Evolutionary conservation across 2,888 invertebrate genomes (phyloP).

Genomic region (Ephialtes manifestator): DNA sequence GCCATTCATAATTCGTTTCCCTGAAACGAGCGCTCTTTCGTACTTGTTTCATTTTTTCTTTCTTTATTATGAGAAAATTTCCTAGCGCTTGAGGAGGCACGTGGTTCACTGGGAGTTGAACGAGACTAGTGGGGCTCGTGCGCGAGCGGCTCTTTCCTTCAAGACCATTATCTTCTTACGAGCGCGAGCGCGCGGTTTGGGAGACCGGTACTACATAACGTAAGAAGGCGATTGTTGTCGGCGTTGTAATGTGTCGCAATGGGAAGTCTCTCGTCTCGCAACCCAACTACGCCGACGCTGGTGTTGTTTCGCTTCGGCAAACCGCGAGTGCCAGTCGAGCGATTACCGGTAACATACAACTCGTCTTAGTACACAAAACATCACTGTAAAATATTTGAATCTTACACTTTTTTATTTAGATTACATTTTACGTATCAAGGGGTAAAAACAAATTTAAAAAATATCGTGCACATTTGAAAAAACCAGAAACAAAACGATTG

Average conservation of each 20-base stretch:
- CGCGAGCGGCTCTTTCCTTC: conserved; percentile 72
- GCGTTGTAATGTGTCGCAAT: conserved; percentile 82
- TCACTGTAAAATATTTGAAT: not conserved
- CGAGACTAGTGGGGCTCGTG: conserved; percentile 46
- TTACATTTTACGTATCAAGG: no score
- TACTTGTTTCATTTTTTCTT: conserved; percentile 37
- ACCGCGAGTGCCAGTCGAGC: conserved; percentile 73
- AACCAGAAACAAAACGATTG: no score
- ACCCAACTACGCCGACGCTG: conserved; percentile 42
- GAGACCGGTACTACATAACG: conserved; percentile 72
- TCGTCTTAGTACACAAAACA: not conserved
- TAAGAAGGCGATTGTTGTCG: conserved; percentile 84
- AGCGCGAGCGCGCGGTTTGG: conserved; percentile 68
- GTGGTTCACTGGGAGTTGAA: conserved; percentile 13
- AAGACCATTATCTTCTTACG: conserved; percentile 76
- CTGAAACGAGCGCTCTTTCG: conserved; percentile 25
- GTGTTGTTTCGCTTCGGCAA: conserved; percentile 82
- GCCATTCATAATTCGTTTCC: conserved; percentile 61
- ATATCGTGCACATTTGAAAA: no score
- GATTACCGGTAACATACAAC: conserved; percentile 67
- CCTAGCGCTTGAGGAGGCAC: not conserved
- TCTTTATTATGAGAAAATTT: conserved; percentile 48
- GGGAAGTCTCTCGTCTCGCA: conserved; percentile 82
- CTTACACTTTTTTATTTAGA: not conserved
- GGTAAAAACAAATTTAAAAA: no score